phyloP scores from a whole-genome alignment of 2,888 invertebrate genomes.

The Heliconius hortense region DNA sequence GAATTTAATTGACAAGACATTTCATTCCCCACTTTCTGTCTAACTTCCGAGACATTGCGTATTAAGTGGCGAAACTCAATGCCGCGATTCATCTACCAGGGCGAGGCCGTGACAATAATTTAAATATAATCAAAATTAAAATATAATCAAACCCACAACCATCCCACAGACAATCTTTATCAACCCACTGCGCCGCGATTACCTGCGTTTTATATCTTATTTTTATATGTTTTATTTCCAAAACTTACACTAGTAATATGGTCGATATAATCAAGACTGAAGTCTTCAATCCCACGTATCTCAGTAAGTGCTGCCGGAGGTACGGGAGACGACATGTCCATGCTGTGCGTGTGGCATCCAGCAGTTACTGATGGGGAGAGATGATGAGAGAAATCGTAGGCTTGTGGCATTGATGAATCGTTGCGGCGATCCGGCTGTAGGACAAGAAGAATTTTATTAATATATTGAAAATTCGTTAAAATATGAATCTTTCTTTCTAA shows the following conservation, averaged over 20 bases:
- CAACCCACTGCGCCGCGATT: too few species aligned
- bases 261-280: constrained; percentile 57
- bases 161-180: too few species aligned
- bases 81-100: background rate
- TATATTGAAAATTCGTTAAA: too few species aligned
- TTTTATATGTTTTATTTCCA: background rate
- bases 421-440: constrained; percentile 80
- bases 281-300: constrained; percentile 40
- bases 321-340: constrained; percentile 76
- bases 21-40: background rate
- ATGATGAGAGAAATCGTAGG: constrained; percentile 77
- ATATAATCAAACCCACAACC: too few species aligned
- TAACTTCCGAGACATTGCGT: background rate
- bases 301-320: constrained; percentile 55
- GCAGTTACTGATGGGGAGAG: constrained; percentile 71
- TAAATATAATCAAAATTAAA: too few species aligned
- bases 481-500: too few species aligned
- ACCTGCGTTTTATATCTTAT: too few species aligned
- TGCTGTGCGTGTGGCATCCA: constrained; percentile 58
- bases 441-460: too few species aligned
- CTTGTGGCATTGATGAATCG: constrained; percentile 82
- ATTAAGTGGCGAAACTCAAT: background rate
- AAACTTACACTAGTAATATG: constrained; percentile 53
- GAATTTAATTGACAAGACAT: background rate
- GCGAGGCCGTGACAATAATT: background rate